Evolutionary conservation across 2,797 vertebrate species (phyloP).

Genomic region (Platyrinchus mystaceus): DNA sequence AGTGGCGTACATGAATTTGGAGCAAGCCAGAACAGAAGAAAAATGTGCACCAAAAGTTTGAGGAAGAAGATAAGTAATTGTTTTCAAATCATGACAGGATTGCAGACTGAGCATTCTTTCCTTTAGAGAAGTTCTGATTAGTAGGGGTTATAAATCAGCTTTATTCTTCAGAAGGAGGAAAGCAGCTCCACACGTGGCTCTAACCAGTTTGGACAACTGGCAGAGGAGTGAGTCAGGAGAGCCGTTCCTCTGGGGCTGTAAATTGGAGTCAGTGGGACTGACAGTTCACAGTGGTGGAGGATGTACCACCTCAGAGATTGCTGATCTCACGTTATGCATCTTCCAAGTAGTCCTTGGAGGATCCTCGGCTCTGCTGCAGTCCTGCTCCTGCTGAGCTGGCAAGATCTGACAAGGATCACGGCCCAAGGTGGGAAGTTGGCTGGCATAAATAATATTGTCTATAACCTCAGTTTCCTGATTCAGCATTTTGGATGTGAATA

Average conservation of each 20-base stretch:
- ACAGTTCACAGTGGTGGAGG: not conserved
- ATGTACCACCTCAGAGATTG: not conserved
- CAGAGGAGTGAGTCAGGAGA: not conserved
- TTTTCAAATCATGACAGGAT: not conserved
- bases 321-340: not conserved
- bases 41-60: not conserved
- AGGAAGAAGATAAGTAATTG: not conserved
- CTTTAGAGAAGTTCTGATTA: not conserved
- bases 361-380: constrained; percentile 32
- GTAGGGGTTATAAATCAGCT: not conserved
- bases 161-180: not conserved
- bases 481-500: not conserved
- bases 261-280: constrained; percentile 4
- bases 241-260: constrained; percentile 16
- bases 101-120: constrained; percentile 3
- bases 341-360: constrained; percentile 48
- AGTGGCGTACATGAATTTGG: not conserved
- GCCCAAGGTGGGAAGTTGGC: constrained; percentile 54
- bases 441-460: constrained; percentile 37
- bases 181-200: not conserved
- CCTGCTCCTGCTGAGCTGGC: constrained; percentile 49
- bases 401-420: constrained; percentile 40
- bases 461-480: not conserved
- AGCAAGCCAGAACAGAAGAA: not conserved
- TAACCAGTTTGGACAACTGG: not conserved